These are phyloP conservation scores for Microtus richardsoni DNA, from an alignment of 2,113 vertebrate species.

Conservation along the genomic window DNA sequence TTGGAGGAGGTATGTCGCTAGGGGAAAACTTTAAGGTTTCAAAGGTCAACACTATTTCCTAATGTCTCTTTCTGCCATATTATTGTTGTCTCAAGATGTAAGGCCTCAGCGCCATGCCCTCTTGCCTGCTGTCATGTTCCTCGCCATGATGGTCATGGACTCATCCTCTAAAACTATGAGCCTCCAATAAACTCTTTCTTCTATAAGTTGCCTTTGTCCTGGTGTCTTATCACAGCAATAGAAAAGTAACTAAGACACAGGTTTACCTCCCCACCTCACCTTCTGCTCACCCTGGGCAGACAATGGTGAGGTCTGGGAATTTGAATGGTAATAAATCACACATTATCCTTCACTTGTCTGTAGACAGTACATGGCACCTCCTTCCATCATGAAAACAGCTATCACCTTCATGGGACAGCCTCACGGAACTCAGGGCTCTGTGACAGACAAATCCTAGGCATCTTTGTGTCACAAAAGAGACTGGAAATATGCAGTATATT, in stretches of 20 bases:
- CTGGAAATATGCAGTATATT: rapidly evolving
- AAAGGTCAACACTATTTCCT: neutral
- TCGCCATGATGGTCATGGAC: neutral
- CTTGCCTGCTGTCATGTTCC: neutral
- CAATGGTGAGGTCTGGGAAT: neutral
- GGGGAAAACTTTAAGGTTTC: neutral
- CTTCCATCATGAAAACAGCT: neutral
- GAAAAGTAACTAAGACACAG: neutral
- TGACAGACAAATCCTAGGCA: neutral
- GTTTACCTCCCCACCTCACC: neutral
- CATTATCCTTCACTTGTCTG: rapidly evolving
- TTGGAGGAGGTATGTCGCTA: neutral
- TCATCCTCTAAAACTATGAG: neutral
- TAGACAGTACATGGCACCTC: neutral
- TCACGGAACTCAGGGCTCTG: neutral
- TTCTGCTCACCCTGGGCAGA: neutral
- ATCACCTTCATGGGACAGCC: neutral
- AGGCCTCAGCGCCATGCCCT: neutral
- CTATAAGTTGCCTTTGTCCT: neutral
- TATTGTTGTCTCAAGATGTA: neutral
- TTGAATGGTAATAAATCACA: neutral
- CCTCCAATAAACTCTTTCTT: neutral
- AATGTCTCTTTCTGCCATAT: neutral
- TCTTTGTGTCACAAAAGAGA: neutral
- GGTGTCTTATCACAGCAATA: neutral